Evolutionary conservation across 2,113 vertebrate genomes (phyloP).

Genomic region (Corydoras sp.): DNA sequence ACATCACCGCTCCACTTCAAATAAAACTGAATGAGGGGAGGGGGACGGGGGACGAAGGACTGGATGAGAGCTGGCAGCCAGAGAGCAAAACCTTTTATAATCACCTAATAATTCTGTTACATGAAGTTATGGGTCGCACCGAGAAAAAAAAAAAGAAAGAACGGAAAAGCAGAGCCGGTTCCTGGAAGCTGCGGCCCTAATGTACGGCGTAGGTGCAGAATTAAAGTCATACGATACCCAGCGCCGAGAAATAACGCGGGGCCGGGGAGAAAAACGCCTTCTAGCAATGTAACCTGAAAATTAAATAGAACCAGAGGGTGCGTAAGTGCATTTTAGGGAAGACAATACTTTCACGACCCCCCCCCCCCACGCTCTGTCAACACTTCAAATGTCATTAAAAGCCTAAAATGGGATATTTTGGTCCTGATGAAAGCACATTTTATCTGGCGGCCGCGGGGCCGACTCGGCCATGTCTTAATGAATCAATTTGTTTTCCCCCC

Average conservation of each 20-base stretch:
- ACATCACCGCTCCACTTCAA: conserved; percentile 67
- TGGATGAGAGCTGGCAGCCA: conserved; percentile 26
- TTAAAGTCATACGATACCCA: conserved; percentile 69
- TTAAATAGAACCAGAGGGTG: conserved; percentile 69
- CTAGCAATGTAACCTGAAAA: conserved; percentile 68
- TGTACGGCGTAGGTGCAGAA: conserved; percentile 73
- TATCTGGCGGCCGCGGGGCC: conserved; percentile 31
- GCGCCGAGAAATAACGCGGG: conserved; percentile 56
- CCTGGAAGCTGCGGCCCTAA: conserved; percentile 70
- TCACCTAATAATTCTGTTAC: conserved; percentile 77
- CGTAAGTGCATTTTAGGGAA: conserved; percentile 60
- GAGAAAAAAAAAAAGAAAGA: conserved; percentile 43
- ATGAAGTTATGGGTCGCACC: conserved; percentile 53
- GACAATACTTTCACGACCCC: conserved; percentile 50
- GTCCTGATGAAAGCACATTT: conserved; percentile 19
- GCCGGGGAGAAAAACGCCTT: conserved; percentile 58
- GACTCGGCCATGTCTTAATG: conserved; percentile 46
- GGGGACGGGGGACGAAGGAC: background rate
- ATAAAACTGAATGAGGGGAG: conserved; percentile 31
- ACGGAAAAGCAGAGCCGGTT: conserved; percentile 53
- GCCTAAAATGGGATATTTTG: too few species aligned
- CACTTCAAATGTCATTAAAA: conserved; percentile 6
- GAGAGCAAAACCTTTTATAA: conserved; percentile 67
- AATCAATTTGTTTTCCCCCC: conserved; percentile 46
- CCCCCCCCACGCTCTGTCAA: background rate